Evolutionary conservation across 2,113 vertebrate genomes (phyloP).

Genomic region (Corydoras maculifer): DNA sequence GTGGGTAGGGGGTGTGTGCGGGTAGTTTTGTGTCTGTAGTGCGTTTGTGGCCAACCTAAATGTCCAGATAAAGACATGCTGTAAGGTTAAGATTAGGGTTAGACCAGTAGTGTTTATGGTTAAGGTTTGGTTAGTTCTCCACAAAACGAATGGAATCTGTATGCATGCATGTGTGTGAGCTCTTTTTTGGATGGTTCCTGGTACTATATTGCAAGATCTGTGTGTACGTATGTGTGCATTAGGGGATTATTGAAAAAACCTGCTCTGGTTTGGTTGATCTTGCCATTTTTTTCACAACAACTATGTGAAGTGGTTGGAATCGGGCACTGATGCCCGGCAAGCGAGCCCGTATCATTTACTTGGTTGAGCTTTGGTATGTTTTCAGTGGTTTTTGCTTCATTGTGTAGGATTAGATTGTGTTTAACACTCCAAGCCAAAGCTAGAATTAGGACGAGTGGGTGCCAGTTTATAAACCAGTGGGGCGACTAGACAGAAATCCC

Average conservation of each 20-base stretch:
- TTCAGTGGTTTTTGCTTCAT: constrained; percentile 43
- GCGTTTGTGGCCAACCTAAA: no score
- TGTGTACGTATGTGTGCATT: no score
- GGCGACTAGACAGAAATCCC: constrained; percentile 22
- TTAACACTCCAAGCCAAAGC: constrained; percentile 49
- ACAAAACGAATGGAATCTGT: no score
- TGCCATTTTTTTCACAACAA: neutral
- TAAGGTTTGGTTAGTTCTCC: no score
- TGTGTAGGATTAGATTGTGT: constrained; percentile 32
- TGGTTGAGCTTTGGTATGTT: constrained; percentile 39
- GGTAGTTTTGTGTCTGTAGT: no score
- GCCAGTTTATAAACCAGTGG: constrained; percentile 53
- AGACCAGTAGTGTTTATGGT: no score
- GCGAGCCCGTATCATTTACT: constrained; percentile 40
- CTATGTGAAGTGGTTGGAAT: constrained; percentile 8
- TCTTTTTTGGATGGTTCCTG: no score
- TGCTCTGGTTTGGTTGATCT: constrained; percentile 15
- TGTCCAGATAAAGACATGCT: no score
- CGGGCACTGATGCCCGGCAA: constrained; percentile 13
- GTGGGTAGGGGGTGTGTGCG: no score
- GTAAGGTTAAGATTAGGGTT: no score
- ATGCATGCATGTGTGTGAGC: no score
- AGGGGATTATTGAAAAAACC: constrained; percentile 5
- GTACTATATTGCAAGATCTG: no score
- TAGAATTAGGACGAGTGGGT: constrained; percentile 20